Base-by-base conservation (phyloP, 2,113 vertebrate genomes). In the Agapornis roseicollis region DNA sequence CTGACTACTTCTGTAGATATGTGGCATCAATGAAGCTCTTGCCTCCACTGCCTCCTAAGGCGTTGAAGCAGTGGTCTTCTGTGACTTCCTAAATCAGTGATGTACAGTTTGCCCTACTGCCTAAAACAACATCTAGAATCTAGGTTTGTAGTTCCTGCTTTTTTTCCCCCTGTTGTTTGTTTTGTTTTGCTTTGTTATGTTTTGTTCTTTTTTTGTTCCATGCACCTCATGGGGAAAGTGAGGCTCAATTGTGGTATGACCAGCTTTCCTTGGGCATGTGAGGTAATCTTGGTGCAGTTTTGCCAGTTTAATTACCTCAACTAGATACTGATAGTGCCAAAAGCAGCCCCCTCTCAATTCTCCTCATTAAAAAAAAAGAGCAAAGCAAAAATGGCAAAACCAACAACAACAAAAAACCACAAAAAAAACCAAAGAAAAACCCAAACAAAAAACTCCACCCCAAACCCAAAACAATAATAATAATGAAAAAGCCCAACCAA, bases 241-340 rank as follows among this genome's bases (percentile, higher is more conserved):
- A 69, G 49, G n/a, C 37, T 28, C 0, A 0, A 5, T 39, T 1
- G 0, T 12, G 41, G 46, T 31, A 22, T 4, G 9, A 13, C 2
- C 24, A 22, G 14, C 13, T 70, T 68, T 37, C 44, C 20, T 11
- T 5, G 7, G 31, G 17, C 11, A 25, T 33, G 33, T 19, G 33
- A 81, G 4, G 11, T 15, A 58, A 58, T n/a, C 47, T 73, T 19
- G 15, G 16, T 33, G 31, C 8, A 13, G 16, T 53, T 79, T 35
- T 78, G 18, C 5, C 8, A n/a, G 31, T 46, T 70, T 33, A 72
- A 7, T 55, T 35, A 33, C 13, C 47, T 81, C 47, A 37, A 2
- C 11, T 46, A n/a, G 58, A 24, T 1, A 4, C 10, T 4, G 11
- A 24, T 5, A 49, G 4, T 44, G 60, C 19, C 24, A 35, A 53